Evolutionary conservation across 2,113 vertebrate species (phyloP).

Genomic region (Apodemus speciosus): DNA sequence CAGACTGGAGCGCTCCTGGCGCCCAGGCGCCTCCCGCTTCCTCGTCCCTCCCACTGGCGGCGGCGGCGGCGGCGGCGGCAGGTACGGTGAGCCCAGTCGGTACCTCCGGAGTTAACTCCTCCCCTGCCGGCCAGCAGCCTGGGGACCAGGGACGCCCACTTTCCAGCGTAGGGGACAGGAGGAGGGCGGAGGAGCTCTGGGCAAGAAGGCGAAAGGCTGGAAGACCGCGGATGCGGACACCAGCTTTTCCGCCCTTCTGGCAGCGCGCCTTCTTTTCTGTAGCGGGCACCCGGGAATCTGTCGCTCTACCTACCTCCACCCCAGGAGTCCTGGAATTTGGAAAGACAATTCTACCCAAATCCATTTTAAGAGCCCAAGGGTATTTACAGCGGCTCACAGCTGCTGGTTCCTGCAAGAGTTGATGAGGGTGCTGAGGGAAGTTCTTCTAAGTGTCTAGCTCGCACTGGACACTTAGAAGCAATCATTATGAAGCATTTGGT

Average conservation of each 20-base stretch:
- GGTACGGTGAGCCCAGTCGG: constrained; percentile 77
- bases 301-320: not conserved
- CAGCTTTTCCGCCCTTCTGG: not conserved
- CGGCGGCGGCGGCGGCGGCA: constrained; percentile 74
- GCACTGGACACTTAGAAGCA: not conserved
- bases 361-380: constrained; percentile 8
- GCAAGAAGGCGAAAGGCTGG: not conserved
- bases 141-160: constrained; percentile 45
- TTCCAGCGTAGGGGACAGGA: not conserved
- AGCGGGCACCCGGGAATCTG: not conserved
- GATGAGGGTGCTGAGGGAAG: constrained; percentile 38
- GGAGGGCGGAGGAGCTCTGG: not conserved
- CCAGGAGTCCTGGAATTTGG: constrained; percentile 50
- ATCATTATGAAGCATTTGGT: not conserved
- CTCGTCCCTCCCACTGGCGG: constrained; percentile 77
- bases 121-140: constrained; percentile 74
- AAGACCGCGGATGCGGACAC: not conserved
- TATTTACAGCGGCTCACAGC: not conserved
- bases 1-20: constrained; percentile 78
- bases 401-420: not conserved
- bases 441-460: constrained; percentile 67
- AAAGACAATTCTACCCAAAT: not conserved
- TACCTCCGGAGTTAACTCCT: constrained; percentile 80
- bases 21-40: constrained; percentile 74
- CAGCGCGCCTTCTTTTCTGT: not conserved